A percentile compares a stretch with the other conserved stretches of the same genome.
Conservation (phyloP, 2,888 invertebrate species). For the Dione vanillae region DNA sequence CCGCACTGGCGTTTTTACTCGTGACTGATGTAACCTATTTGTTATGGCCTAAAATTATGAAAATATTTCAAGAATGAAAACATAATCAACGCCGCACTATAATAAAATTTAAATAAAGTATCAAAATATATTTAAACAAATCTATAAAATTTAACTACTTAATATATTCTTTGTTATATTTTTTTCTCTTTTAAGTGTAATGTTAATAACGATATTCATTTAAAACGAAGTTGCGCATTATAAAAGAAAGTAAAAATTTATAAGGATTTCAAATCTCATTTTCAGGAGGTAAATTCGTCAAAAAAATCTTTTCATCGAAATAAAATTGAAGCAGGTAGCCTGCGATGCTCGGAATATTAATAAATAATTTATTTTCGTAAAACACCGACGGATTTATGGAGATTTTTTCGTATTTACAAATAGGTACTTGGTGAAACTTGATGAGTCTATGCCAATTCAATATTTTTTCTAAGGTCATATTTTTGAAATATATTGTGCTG, state of each 20-base stretch:
- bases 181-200: background rate
- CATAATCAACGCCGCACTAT: background rate
- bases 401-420: slow-evolving; percentile 6
- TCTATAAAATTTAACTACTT: background rate
- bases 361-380: slow-evolving; percentile 9
- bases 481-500: background rate
- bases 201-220: slow-evolving; percentile 5
- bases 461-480: background rate
- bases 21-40: slow-evolving; percentile 46
- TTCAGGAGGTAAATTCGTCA: background rate
- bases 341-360: slow-evolving; percentile 19
- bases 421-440: background rate
- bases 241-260: background rate
- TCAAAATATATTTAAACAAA: background rate
- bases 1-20: slow-evolving; percentile 21
- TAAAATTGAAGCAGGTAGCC: slow-evolving; percentile 23
- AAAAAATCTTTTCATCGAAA: slow-evolving; percentile 26
- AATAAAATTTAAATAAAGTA: background rate
- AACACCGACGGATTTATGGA: background rate
- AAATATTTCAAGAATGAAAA: background rate
- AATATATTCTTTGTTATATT: slow-evolving; percentile 3
- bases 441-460: background rate
- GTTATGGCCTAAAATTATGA: slow-evolving; percentile 15
- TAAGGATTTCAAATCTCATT: slow-evolving; percentile 7
- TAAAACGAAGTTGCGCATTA: slow-evolving; percentile 9